Evolutionary conservation across 2,888 invertebrate species (phyloP).

Genomic region (Protophormia terraenovae): DNA sequence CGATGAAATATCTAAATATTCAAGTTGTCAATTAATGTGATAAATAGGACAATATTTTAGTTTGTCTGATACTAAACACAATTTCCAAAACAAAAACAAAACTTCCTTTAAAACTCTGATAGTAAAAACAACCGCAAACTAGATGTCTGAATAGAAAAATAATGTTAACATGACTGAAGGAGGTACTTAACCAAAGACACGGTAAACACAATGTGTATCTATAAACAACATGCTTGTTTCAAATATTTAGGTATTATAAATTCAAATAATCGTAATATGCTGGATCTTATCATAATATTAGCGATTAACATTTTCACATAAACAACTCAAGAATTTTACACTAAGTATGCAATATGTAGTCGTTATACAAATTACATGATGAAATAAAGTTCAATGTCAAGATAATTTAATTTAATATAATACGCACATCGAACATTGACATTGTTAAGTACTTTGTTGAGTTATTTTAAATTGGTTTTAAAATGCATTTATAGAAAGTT

Average conservation of each 20-base stretch:
- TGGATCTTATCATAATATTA: neutral
- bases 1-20: too few relatives aligned
- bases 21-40: too few relatives aligned
- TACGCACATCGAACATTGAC: too few relatives aligned
- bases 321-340: neutral
- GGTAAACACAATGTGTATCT: neutral
- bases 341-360: neutral
- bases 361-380: neutral
- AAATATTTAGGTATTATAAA: neutral
- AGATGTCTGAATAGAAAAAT: neutral
- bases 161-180: neutral
- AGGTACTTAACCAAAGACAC: neutral
- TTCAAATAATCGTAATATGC: neutral
- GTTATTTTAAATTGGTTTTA: neutral
- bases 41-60: too few relatives aligned
- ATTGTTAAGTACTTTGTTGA: too few relatives aligned
- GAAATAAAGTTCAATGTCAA: neutral
- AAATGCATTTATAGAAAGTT: too few relatives aligned
- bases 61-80: too few relatives aligned
- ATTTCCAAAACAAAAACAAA: too few relatives aligned
- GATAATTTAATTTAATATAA: neutral
- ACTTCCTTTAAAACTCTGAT: neutral
- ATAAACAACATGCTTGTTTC: neutral
- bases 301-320: neutral
- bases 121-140: neutral